Base-by-base conservation (phyloP, 2,113 vertebrate species). In the Onychostoma macrolepis region DNA sequence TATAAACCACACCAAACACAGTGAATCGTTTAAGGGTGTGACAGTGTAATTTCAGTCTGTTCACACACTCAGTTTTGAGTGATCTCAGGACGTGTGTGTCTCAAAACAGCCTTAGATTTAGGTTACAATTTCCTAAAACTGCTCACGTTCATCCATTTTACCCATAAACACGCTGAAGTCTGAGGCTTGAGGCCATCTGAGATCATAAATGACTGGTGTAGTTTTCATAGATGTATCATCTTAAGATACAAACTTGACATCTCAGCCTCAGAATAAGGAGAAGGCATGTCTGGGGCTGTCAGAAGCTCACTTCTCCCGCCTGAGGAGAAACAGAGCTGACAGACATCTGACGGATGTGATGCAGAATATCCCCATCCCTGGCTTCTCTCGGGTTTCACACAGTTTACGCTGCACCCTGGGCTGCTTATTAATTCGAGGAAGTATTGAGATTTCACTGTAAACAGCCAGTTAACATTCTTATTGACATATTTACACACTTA, bases 221-320 rank as follows among this genome's bases (percentile, higher is more conserved):
- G 21, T 74, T 13, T 72, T 2, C 24, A 24, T 2, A 38, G 33
- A 24, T 21, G 21, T 12, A 1, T 72, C 69, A 74, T 74, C 71
- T 41, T 72, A 24, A 72, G 1, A 69, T 9, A 48, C 45, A 19
- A 33, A 4, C 3, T 17, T 4, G 4, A 2, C 4, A 9, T 38
- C 65, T 30, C 65, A 3, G 43, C 43, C 43, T 12, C 45, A 13
- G 45, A 48, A 13, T 48, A 12, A 48, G 45, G 3, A 48, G 45
- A 48, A 48, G 69, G 36, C 71, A 43, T 43, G 71, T 74, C 71
- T 74, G 71, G 24, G 38, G 41, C 36, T n/a, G 69, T 72, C 43
- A 43, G 43, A 2, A 43, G 43, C 8, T 10, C 8, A 10, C 41
- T 43, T 43, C 8, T 43, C 41, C 41, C 10, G 45, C 12, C 71